Evolutionary conservation across 2,888 invertebrate genomes (phyloP), one percentile per base, ranked within the genome.

Genomic region (Cerastoderma edule): DNA sequence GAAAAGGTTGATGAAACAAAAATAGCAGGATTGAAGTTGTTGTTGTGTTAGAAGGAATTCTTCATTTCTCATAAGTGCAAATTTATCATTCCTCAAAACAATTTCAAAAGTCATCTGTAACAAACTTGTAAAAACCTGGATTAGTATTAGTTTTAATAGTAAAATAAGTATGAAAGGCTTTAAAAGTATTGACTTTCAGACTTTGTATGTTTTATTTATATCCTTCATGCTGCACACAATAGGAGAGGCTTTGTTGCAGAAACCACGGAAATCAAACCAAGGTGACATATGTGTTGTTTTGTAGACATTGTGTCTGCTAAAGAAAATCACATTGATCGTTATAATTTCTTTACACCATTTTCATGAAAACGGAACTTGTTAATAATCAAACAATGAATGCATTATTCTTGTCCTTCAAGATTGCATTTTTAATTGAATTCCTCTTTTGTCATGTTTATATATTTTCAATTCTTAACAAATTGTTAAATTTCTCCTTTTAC

Each of bases 211-310:
- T n/a, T n/a, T n/a, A n/a, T n/a, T 60, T 28, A 13, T 64, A 19
- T 64, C 46, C 13, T 24, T 46, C 19, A 27, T 39, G 30, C 46
- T 64, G 64, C 64, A 19, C 44, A 39, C 28, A 10, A 16, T 27
- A 64, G 64, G 44, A 28, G 64, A 64, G 46, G 44, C 64, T 27
- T 22, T 64, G 28, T 46, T 64, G 46, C 39, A 64, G 39, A 28
- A 39, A 28, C 64, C 64, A 27, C 44, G 64, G 24, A 64, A 44
- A 46, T 44, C 46, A 3, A 28, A 24, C 46, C 24, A 64, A 64
- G 64, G 64, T 64, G 46, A 46, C 1, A 6, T 28, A 19, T 6
- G 2, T 30, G 32, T 56, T 28, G 32, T 30, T 28, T 48, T 48
- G 48, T 48, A 5, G 16, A 19, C 22, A 48, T 48, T 10, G 48